A percentile compares a stretch with the other conserved stretches of the same genome.
These are phyloP conservation scores for Zelostemma sp. DNA, from an alignment of 1,140 invertebrate genomes.

Conservation along the genomic window DNA sequence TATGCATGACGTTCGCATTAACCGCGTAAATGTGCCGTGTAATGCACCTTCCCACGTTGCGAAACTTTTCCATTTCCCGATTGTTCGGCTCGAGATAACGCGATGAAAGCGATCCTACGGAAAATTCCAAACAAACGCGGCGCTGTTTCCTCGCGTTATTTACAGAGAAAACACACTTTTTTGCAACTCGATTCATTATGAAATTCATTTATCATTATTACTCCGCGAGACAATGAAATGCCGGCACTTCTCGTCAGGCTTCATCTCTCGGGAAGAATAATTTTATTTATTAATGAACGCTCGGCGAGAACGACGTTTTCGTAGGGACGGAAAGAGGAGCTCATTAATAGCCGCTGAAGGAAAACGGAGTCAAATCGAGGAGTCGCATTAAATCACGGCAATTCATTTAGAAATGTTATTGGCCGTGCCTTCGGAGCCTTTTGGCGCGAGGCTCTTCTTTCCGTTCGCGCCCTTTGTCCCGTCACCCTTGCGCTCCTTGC, in stretches of 20 bases:
- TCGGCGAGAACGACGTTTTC: neutral
- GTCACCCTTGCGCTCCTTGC: conserved; percentile 38
- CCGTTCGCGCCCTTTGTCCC: conserved; percentile 27
- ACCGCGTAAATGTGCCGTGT: conserved; percentile 15
- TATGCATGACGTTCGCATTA: conserved; percentile 35
- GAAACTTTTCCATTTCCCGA: conserved; percentile 15
- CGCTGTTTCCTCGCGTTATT: too few species aligned
- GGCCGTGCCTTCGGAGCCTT: conserved; percentile 13
- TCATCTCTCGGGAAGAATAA: too few species aligned
- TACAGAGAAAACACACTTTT: too few species aligned
- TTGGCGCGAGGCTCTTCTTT: conserved; percentile 15
- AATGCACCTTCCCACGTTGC: neutral
- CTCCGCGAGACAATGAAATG: neutral
- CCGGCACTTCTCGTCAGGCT: too few species aligned
- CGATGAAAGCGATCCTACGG: conserved; percentile 2
- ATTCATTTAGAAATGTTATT: conserved; percentile 39
- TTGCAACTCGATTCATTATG: neutral
- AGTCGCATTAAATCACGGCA: conserved; percentile 28
- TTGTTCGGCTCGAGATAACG: conserved; percentile 13
- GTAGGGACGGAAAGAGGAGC: neutral
- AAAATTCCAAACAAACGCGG: neutral
- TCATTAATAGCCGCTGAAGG: conserved; percentile 28
- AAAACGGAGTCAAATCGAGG: conserved; percentile 12
- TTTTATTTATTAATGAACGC: neutral
- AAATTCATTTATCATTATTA: neutral